Evolutionary conservation across 1,140 invertebrate species (phyloP).

Genomic region (Pseudomyrmex dendroicus): DNA sequence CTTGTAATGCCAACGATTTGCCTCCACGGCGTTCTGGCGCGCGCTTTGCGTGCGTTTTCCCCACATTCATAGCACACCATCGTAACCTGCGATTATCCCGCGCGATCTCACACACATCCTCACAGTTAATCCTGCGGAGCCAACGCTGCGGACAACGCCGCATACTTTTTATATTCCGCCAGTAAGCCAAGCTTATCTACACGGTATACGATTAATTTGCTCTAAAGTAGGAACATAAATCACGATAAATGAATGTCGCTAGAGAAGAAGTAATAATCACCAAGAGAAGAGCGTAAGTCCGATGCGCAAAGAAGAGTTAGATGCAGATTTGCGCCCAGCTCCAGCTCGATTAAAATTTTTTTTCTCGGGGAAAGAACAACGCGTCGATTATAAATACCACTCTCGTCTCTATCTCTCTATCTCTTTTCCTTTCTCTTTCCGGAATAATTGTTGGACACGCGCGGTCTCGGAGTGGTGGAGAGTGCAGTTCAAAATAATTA

Average conservation of each 20-base stretch:
- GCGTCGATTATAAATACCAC: conserved; percentile 33
- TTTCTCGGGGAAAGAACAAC: conserved; percentile 5
- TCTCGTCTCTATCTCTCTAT: not conserved
- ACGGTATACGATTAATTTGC: conserved; percentile 50
- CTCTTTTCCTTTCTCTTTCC: not conserved
- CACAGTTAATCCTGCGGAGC: conserved; percentile 29
- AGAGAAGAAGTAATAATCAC: conserved; percentile 42
- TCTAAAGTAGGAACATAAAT: conserved; percentile 56
- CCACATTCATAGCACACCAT: not conserved
- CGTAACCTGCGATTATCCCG: conserved; percentile 38
- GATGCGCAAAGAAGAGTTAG: not conserved
- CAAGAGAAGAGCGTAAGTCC: not conserved
- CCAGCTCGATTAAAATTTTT: conserved; percentile 40
- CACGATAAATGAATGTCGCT: conserved; percentile 47
- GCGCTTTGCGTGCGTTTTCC: not conserved
- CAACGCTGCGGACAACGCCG: not conserved
- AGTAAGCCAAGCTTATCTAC: conserved; percentile 24
- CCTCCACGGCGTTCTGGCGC: not conserved
- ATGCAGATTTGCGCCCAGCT: not conserved
- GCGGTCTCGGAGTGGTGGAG: not conserved
- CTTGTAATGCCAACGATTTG: not conserved
- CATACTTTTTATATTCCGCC: conserved; percentile 25
- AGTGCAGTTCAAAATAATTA: conserved; percentile 33
- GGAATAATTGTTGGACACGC: not conserved
- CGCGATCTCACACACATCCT: conserved; percentile 32